A percentile compares a stretch with the other conserved stretches of the same genome.
Evolutionary conservation across 2,113 vertebrate species (phyloP).

Genomic region (Poecile atricapillus): DNA sequence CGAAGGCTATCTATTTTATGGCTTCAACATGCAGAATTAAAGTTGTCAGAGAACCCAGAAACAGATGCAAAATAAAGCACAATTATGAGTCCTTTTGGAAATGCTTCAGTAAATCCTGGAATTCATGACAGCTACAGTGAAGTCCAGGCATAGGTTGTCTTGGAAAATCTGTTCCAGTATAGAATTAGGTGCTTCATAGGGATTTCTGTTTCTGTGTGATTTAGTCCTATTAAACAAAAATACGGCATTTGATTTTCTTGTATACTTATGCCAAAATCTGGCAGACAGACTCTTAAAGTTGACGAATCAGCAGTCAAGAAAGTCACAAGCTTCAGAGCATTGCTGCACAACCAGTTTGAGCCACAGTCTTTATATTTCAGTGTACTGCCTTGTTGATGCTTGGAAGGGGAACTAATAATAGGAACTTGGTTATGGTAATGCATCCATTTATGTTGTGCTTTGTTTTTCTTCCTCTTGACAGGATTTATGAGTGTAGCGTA

Average conservation of each 20-base stretch:
- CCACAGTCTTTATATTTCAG: background rate
- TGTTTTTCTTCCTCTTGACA: conserved; percentile 62
- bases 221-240: background rate
- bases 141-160: background rate
- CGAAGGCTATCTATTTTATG: too few relatives aligned
- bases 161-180: background rate
- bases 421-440: background rate
- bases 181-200: background rate
- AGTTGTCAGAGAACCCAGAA: background rate
- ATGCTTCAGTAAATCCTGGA: background rate
- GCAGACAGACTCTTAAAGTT: background rate
- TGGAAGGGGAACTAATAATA: background rate
- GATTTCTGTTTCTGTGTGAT: background rate
- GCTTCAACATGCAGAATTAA: background rate
- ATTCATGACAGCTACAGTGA: background rate
- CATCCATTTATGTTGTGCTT: background rate
- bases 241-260: background rate
- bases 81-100: background rate
- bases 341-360: background rate
- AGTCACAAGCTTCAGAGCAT: background rate
- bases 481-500: conserved; percentile 89
- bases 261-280: background rate
- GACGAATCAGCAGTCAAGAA: background rate
- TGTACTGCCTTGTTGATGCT: background rate
- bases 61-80: background rate